phyloP scores from a whole-genome alignment of 2,797 vertebrate genomes.

The Fistularia tabacaria region DNA sequence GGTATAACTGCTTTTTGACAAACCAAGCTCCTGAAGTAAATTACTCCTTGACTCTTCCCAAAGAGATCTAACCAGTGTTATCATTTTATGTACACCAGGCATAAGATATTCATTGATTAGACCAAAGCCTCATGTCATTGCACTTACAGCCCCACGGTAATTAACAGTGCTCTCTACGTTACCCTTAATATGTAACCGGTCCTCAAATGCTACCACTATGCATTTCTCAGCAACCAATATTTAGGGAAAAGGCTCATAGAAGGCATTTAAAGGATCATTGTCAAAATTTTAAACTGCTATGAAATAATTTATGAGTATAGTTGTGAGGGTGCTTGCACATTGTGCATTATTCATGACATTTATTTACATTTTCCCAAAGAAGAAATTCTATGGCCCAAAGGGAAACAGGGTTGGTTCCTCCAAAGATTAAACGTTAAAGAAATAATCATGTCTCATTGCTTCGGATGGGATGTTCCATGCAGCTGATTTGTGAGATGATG shows the following conservation, averaged over 20 bases:
- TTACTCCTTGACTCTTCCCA: slow-evolving; percentile 1
- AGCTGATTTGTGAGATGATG: slow-evolving; percentile 34
- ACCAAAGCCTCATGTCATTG: slow-evolving; percentile 20
- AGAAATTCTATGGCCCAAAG: slow-evolving; percentile 18
- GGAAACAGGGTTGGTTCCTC: slow-evolving; percentile 16
- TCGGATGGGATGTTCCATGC: slow-evolving; percentile 24
- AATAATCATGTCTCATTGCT: slow-evolving; percentile 27
- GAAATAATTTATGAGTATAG: slow-evolving; percentile 28
- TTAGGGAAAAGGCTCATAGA: slow-evolving; percentile 29
- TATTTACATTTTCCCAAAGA: slow-evolving; percentile 40
- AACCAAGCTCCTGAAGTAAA: neutral
- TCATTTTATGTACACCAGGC: slow-evolving; percentile 5
- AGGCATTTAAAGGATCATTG: slow-evolving; percentile 32
- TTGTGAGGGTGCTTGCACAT: slow-evolving; percentile 10
- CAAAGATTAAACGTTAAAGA: slow-evolving; percentile 28
- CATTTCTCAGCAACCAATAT: slow-evolving; percentile 43
- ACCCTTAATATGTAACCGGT: slow-evolving; percentile 48
- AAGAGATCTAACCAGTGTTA: slow-evolving; percentile 9
- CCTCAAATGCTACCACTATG: slow-evolving; percentile 50
- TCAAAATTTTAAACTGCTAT: slow-evolving; percentile 35
- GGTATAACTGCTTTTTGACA: too few species aligned
- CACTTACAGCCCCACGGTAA: slow-evolving; percentile 31
- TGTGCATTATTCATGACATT: slow-evolving; percentile 10
- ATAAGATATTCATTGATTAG: slow-evolving; percentile 12
- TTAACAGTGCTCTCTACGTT: slow-evolving; percentile 21